Evolutionary conservation across 2,797 vertebrate genomes (phyloP).

Genomic region (Vespertilio murinus): DNA sequence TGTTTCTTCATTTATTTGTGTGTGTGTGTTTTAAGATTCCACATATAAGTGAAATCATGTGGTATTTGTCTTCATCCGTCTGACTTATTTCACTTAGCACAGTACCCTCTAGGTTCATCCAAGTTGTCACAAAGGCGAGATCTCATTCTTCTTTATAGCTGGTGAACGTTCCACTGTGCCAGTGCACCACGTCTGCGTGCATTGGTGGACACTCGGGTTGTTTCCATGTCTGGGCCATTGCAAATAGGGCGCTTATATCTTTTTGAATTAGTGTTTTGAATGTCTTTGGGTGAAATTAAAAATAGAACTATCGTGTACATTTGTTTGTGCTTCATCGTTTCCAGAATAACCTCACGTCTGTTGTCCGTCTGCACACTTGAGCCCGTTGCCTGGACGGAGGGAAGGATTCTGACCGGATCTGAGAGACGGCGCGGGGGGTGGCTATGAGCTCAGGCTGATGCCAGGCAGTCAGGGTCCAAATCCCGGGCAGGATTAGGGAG

Average conservation of each 20-base stretch:
- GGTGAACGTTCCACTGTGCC: neutral
- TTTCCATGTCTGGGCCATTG: neutral
- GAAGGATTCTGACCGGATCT: neutral
- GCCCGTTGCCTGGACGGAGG: neutral
- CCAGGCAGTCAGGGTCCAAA: neutral
- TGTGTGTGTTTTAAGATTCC: neutral
- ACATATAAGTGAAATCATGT: neutral
- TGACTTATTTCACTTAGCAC: neutral
- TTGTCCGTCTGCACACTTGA: neutral
- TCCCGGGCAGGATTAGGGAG: neutral
- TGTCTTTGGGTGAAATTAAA: neutral
- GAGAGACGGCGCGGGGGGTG: neutral
- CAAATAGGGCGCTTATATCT: neutral
- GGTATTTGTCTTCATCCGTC: neutral
- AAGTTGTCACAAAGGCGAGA: neutral
- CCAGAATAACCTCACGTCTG: neutral
- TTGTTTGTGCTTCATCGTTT: neutral
- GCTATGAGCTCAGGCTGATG: neutral
- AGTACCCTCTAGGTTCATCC: neutral
- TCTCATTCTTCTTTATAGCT: neutral
- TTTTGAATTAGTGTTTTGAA: neutral
- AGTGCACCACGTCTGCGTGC: too few relatives aligned
- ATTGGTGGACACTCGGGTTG: neutral
- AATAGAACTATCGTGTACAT: neutral
- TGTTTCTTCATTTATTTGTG: neutral